Evolutionary conservation across 2,888 invertebrate genomes (phyloP).

Genomic region (Dynastes grantii): DNA sequence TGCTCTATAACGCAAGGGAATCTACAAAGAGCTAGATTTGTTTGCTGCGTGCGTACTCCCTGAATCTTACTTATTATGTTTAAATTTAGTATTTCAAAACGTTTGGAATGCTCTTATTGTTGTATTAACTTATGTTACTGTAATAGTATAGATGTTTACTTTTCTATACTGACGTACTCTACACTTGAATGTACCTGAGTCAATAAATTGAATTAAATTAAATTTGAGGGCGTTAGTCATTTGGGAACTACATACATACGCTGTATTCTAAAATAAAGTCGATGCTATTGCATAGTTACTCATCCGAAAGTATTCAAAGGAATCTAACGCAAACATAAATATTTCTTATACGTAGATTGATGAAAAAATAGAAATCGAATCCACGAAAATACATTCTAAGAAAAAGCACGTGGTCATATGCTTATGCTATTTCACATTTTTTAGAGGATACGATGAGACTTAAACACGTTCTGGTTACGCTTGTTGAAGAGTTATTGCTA

Average conservation of each 20-base stretch:
- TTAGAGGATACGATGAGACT: not conserved
- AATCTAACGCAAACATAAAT: slow-evolving; percentile 14
- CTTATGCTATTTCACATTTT: slow-evolving; percentile 6
- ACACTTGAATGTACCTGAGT: no score
- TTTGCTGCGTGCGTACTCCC: no score
- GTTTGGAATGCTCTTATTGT: no score
- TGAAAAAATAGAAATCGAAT: not conserved
- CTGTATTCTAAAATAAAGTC: slow-evolving; percentile 9
- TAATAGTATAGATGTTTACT: no score
- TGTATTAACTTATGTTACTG: no score
- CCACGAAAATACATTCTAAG: slow-evolving; percentile 16
- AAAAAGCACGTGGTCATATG: slow-evolving; percentile 17
- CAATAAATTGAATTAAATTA: no score
- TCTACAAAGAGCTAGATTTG: no score
- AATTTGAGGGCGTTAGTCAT: no score
- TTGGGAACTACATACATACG: not conserved
- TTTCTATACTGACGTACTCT: no score
- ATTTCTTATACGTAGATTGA: slow-evolving; percentile 6
- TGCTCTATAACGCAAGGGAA: no score
- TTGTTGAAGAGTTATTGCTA: slow-evolving; percentile 16
- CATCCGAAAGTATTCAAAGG: not conserved
- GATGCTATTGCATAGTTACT: slow-evolving; percentile 1
- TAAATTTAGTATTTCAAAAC: no score
- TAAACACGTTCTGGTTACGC: slow-evolving; percentile 14
- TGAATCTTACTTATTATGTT: no score